Percentiles rank a stretch among this genome's conserved stretches.
Conservation (phyloP, 2,888 invertebrate genomes). For the Bhutanitis thaidina region DNA sequence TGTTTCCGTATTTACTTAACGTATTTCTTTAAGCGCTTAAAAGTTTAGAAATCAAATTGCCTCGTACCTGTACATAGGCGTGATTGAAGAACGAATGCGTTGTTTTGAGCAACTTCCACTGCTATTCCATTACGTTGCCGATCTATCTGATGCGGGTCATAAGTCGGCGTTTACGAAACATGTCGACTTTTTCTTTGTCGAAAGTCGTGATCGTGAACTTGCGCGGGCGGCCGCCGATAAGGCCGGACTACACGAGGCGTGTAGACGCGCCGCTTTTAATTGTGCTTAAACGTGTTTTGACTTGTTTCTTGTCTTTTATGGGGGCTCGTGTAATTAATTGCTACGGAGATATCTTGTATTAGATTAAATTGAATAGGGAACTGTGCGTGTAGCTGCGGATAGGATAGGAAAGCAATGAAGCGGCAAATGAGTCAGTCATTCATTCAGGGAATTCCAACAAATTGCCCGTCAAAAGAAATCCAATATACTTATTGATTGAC, state of each 20-base stretch:
- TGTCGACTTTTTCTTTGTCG: conserved; percentile 50
- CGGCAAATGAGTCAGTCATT: conserved; percentile 2
- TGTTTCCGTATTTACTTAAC: background rate
- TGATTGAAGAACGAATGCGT: conserved; percentile 16
- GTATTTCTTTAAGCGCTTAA: background rate
- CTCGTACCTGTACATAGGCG: conserved; percentile 4
- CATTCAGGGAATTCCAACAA: too few species aligned
- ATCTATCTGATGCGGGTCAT: conserved; percentile 44
- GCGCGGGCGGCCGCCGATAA: conserved; percentile 18
- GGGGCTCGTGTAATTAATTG: conserved; percentile 12
- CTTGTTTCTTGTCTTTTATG: conserved; percentile 16
- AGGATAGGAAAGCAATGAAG: background rate
- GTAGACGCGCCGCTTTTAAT: conserved; percentile 27
- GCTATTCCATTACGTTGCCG: conserved; percentile 18
- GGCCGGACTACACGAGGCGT: conserved; percentile 5
- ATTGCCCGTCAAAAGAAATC: too few species aligned
- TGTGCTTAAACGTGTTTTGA: conserved; percentile 24
- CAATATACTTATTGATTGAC: too few species aligned
- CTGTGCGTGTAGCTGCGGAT: background rate
- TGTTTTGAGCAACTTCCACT: conserved; percentile 26
- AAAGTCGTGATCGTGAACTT: conserved; percentile 63
- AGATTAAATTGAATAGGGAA: conserved; percentile 15
- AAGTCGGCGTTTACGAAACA: conserved; percentile 48
- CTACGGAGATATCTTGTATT: conserved; percentile 6
- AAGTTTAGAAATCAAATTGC: conserved; percentile 10